These are phyloP conservation scores for Zenarchopterus dispar DNA, from an alignment of 2,797 vertebrate genomes.

Conservation along the genomic window DNA sequence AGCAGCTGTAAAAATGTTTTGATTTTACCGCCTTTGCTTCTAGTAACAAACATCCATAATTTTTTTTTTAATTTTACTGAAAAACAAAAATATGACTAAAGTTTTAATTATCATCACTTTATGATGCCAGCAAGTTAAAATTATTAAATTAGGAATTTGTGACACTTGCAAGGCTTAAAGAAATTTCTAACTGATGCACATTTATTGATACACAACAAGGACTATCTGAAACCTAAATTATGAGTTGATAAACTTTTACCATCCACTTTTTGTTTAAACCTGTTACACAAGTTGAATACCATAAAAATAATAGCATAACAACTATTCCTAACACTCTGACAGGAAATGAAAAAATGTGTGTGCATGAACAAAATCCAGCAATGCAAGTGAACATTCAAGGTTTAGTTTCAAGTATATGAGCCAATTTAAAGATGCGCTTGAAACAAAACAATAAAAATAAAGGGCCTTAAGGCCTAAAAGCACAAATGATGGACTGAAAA, in stretches of 20 bases:
- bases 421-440: constrained; percentile 11
- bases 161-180: neutral
- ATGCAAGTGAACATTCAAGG: constrained; percentile 6
- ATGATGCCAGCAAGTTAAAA: neutral
- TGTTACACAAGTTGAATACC: neutral
- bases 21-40: constrained; percentile 3
- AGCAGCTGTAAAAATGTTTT: too few species aligned
- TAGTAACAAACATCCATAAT: neutral
- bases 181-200: neutral
- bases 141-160: neutral
- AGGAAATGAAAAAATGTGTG: constrained; percentile 20
- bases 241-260: neutral
- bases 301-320: neutral
- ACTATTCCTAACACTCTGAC: constrained; percentile 4
- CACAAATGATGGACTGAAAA: constrained; percentile 29
- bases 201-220: neutral
- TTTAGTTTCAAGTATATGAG: constrained; percentile 10
- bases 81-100: constrained; percentile 17
- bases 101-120: neutral
- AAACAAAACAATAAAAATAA: neutral
- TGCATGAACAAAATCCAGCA: constrained; percentile 18
- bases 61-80: too few species aligned
- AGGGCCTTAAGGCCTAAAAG: neutral
- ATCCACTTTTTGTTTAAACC: neutral
- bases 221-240: too few species aligned